phyloP scores from a whole-genome alignment of 2,888 invertebrate genomes.

The Caenorhabditis angaria region DNA sequence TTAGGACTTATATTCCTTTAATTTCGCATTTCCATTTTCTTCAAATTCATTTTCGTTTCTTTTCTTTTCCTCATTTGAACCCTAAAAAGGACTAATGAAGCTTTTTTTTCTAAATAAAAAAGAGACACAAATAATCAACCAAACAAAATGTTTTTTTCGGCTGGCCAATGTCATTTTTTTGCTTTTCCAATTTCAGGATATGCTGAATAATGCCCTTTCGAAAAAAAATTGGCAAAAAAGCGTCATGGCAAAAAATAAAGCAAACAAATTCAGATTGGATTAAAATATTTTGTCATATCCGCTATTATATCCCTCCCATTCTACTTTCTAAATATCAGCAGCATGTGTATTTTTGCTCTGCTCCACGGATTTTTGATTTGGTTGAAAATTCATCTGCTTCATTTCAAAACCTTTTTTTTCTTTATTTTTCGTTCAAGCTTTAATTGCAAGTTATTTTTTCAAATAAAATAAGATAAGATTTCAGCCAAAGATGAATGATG shows the following conservation, averaged over 20 bases:
- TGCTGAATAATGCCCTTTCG: neutral
- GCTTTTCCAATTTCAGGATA: neutral
- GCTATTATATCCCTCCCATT: neutral
- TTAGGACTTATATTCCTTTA: constrained; percentile 75
- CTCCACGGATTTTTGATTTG: too few species aligned
- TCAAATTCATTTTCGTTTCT: neutral
- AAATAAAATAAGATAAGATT: too few species aligned
- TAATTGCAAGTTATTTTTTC: too few species aligned
- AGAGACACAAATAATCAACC: neutral
- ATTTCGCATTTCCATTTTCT: constrained; percentile 17
- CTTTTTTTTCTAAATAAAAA: neutral
- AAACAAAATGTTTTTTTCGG: neutral
- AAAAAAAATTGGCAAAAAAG: too few species aligned
- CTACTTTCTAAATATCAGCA: neutral
- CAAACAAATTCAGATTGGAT: constrained; percentile 1
- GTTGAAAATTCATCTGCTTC: too few species aligned
- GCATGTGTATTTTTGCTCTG: too few species aligned
- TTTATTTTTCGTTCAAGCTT: too few species aligned
- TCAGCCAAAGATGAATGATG: too few species aligned
- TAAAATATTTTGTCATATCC: constrained; percentile 4
- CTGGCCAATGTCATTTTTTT: neutral
- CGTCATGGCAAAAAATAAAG: neutral
- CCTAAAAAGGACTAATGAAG: neutral
- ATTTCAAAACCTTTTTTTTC: too few species aligned
- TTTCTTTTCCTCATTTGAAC: neutral